Evolutionary conservation across 2,113 vertebrate genomes (phyloP).

Genomic region (Carlito syrichta): DNA sequence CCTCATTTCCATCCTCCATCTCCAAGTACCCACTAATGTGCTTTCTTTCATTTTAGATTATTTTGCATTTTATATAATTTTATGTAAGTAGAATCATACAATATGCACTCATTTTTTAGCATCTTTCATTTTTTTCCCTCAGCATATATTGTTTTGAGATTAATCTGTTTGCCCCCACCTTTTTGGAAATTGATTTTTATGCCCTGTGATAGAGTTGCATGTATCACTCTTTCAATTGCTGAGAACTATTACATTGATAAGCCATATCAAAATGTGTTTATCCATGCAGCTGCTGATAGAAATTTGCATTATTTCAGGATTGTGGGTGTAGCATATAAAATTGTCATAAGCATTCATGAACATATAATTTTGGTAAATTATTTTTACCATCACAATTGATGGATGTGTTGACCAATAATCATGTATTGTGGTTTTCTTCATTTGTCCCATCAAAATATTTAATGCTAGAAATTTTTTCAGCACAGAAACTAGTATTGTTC

Average conservation of each 20-base stretch:
- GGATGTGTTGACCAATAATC: no score
- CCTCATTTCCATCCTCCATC: not conserved
- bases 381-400: no score
- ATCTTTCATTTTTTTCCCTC: not conserved
- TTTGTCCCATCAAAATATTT: no score
- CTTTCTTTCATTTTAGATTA: not conserved
- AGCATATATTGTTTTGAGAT: not conserved
- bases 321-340: not conserved
- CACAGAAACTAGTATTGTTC: no score
- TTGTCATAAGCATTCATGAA: not conserved
- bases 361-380: not conserved
- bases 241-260: not conserved
- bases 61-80: constrained; percentile 7
- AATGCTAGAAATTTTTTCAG: no score
- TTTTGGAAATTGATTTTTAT: not conserved
- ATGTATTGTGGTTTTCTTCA: no score
- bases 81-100: not conserved
- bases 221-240: not conserved
- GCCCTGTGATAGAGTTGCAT: not conserved
- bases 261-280: not conserved
- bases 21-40: not conserved
- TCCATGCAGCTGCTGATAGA: not conserved
- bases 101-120: not conserved
- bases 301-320: not conserved
- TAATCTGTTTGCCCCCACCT: not conserved